Conservation (phyloP, 2,797 vertebrate genomes). For the Atherinosoma microstoma region DNA sequence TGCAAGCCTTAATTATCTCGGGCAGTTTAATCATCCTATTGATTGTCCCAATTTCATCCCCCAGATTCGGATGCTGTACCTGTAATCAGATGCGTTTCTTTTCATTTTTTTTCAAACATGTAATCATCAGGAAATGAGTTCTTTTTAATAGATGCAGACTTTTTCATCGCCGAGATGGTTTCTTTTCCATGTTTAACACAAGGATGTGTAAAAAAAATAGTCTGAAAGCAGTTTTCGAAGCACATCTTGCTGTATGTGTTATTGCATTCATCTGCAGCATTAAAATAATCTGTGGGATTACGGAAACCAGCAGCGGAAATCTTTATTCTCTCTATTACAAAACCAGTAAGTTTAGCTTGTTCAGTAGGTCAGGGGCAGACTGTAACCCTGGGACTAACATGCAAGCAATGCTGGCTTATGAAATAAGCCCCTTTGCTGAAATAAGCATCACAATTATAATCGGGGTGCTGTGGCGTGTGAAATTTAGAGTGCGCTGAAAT, state of each 20-base stretch:
- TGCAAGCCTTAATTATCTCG: constrained; percentile 41
- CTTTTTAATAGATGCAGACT: constrained; percentile 27
- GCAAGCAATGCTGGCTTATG: constrained; percentile 42
- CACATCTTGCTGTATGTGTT: neutral
- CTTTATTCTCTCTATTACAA: constrained; percentile 21
- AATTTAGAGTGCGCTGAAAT: constrained; percentile 38
- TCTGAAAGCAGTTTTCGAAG: constrained; percentile 21
- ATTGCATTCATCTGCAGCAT: constrained; percentile 49
- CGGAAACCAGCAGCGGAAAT: constrained; percentile 9
- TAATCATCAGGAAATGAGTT: constrained; percentile 49
- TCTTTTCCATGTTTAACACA: constrained; percentile 23
- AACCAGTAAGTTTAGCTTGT: constrained; percentile 38
- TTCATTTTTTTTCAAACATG: constrained; percentile 40
- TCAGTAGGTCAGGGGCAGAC: constrained; percentile 41
- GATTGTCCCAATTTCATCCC: constrained; percentile 34
- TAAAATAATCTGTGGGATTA: constrained; percentile 47
- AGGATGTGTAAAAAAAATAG: constrained; percentile 43
- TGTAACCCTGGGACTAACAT: constrained; percentile 10
- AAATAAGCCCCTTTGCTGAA: constrained; percentile 51
- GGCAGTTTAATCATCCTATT: constrained; percentile 29
- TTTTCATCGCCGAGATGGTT: neutral
- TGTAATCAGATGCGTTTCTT: constrained; percentile 12
- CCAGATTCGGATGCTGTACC: constrained; percentile 15
- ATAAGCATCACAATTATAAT: constrained; percentile 44
- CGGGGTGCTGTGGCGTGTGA: constrained; percentile 49